These are phyloP conservation scores for Zaprionus ghesquierei DNA, from an alignment of 1,140 invertebrate species.

Conservation along the genomic window DNA sequence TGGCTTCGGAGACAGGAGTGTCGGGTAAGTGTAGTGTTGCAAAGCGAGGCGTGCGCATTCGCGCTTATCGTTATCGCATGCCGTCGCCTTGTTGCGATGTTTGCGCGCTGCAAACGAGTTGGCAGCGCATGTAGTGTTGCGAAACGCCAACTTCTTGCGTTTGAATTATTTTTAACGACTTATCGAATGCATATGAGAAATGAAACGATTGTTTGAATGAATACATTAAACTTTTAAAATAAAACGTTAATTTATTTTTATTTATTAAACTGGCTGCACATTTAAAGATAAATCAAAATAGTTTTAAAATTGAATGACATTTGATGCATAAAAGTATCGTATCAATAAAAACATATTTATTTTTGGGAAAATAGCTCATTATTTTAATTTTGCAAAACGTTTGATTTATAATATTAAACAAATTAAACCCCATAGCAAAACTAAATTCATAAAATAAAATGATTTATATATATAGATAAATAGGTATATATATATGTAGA, in stretches of 20 bases:
- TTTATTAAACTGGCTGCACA: not conserved
- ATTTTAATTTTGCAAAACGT: no score
- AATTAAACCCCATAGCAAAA: no score
- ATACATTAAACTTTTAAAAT: not conserved
- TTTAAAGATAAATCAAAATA: not conserved
- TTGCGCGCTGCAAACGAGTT: slow-evolving; percentile 12
- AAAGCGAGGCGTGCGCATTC: slow-evolving; percentile 42
- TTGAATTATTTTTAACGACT: slow-evolving; percentile 30
- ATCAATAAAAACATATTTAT: no score
- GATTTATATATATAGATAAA: no score
- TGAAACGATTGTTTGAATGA: not conserved
- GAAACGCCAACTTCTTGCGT: not conserved
- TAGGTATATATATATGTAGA: no score
- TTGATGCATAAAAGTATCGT: no score
- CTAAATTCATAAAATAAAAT: no score
- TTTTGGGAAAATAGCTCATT: no score
- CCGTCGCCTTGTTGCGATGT: not conserved
- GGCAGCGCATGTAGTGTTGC: slow-evolving; percentile 27
- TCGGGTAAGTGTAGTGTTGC: slow-evolving; percentile 60
- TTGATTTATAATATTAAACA: no score
- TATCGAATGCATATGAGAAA: not conserved
- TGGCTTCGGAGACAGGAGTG: slow-evolving; percentile 57
- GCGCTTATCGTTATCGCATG: slow-evolving; percentile 40
- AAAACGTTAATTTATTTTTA: not conserved
- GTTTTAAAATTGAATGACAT: no score